Evolutionary conservation across 1,140 invertebrate species (phyloP).

Genomic region (Plodia interpunctella): DNA sequence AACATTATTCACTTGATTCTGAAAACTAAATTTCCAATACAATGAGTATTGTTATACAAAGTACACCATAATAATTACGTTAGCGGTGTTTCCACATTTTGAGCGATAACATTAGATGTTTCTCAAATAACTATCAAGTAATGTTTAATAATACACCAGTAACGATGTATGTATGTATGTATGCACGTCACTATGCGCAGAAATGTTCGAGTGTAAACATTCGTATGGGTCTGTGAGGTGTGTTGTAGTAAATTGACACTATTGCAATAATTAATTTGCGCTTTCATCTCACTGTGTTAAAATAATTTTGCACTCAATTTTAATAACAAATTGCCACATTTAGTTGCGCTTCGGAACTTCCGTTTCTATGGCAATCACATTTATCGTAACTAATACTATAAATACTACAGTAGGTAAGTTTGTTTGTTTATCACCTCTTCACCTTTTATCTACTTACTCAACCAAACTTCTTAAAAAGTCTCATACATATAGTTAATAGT

Average conservation of each 20-base stretch:
- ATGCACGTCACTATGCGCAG: slow-evolving; percentile 21
- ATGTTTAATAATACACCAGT: slow-evolving; percentile 59
- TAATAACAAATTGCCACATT: too few species aligned
- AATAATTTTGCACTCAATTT: too few species aligned
- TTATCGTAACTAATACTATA: too few species aligned
- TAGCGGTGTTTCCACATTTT: slow-evolving; percentile 43
- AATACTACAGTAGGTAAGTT: too few species aligned
- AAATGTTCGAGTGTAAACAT: slow-evolving; percentile 44
- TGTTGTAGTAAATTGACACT: slow-evolving; percentile 15
- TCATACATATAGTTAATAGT: too few species aligned
- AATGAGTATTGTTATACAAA: slow-evolving; percentile 26
- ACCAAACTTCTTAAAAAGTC: too few species aligned
- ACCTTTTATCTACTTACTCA: too few species aligned
- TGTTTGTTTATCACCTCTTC: too few species aligned
- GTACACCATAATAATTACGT: slow-evolving; percentile 24
- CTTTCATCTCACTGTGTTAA: too few species aligned
- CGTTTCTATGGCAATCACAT: too few species aligned
- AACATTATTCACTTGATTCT: not conserved
- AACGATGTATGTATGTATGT: slow-evolving; percentile 37
- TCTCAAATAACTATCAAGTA: slow-evolving; percentile 52
- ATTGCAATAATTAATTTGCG: too few species aligned
- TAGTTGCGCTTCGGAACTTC: too few species aligned
- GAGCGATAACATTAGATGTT: slow-evolving; percentile 59
- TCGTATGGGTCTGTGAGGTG: slow-evolving; percentile 24
- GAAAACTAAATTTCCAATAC: slow-evolving; percentile 5